phyloP scores from a whole-genome alignment of 2,888 invertebrate genomes.

The Lymantria monacha region DNA sequence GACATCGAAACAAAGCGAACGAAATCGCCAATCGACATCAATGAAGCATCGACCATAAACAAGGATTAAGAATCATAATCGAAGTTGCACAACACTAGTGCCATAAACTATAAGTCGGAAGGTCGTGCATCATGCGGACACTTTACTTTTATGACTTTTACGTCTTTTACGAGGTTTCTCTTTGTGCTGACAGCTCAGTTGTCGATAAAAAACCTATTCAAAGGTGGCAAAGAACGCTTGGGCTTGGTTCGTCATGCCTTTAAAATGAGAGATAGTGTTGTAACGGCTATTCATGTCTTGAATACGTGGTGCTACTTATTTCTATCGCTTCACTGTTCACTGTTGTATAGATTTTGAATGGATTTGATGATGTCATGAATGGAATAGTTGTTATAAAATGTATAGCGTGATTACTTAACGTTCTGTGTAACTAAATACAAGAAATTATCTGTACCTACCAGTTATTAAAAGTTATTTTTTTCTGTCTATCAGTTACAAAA shows the following conservation, averaged over 20 bases:
- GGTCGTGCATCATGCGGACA: conserved; percentile 55
- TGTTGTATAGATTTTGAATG: conserved; percentile 10
- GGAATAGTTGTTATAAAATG: too few species aligned
- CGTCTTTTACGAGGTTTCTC: conserved; percentile 55
- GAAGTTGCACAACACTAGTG: conserved; percentile 41
- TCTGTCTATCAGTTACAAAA: too few species aligned
- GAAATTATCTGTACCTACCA: too few species aligned
- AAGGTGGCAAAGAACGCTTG: conserved; percentile 45
- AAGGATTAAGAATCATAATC: conserved; percentile 57
- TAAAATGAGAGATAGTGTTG: conserved; percentile 36
- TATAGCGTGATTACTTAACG: too few species aligned
- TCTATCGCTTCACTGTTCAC: neutral
- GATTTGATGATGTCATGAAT: conserved; percentile 6
- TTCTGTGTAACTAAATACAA: too few species aligned
- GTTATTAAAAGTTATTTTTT: too few species aligned
- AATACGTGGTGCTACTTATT: conserved; percentile 27
- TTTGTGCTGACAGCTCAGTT: conserved; percentile 55
- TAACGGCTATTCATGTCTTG: conserved; percentile 23
- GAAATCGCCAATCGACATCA: conserved; percentile 37
- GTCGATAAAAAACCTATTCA: conserved; percentile 62
- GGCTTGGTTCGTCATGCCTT: conserved; percentile 48
- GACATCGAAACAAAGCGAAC: conserved; percentile 15
- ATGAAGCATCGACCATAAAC: conserved; percentile 47
- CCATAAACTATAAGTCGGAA: conserved; percentile 46
- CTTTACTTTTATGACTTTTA: conserved; percentile 54